Base-by-base conservation (phyloP, 2,797 vertebrate genomes). In the Chaetodon trifasciatus region DNA sequence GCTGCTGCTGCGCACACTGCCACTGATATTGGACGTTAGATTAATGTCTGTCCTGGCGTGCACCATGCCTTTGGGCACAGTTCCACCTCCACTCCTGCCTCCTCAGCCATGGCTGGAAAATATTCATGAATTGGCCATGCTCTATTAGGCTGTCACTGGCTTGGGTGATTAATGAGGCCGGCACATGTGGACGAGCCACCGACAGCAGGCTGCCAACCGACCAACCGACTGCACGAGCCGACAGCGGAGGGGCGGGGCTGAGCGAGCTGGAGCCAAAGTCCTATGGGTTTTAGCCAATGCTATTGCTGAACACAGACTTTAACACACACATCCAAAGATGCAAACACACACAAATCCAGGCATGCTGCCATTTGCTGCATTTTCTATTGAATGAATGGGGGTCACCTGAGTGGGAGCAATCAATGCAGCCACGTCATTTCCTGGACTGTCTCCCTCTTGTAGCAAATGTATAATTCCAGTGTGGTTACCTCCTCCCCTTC, bases 91-190 rank as follows among this genome's bases (percentile, higher is more conserved):
- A 63, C 70, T 82, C 58, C 72, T 56, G 85, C 72, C 73, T 87
- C 74, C 66, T 78, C 79, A 77, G 70, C 67, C 86, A 81, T 76
- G 58, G 79, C 87, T 91, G 90, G 81, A 87, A 94, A 94, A 93
- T 94, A 95, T 95, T 94, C 91, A 94, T 94, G 94, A 93, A 91
- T 91, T 82, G 89, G 89, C 82, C 82, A 90, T 50, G 87, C 88
- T 96, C 93, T 95, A 94, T 94, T 94, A 95, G 91, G 87, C 91
- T 95, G 94, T 94, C 94, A 93, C 88, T 79, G 70, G 78, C 71
- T 86, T 21, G 72, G 85, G 82, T 95, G 95, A 96, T 95, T 96
- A 95, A 96, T 95, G 93, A 93, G 83, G 73, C 81, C 47, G 57
- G 76, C 84, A 86, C 87, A 89, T 82, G 89, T 86, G 88, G 88